Conservation (phyloP, 2,797 vertebrate genomes). For the Loriculus beryllinus region DNA sequence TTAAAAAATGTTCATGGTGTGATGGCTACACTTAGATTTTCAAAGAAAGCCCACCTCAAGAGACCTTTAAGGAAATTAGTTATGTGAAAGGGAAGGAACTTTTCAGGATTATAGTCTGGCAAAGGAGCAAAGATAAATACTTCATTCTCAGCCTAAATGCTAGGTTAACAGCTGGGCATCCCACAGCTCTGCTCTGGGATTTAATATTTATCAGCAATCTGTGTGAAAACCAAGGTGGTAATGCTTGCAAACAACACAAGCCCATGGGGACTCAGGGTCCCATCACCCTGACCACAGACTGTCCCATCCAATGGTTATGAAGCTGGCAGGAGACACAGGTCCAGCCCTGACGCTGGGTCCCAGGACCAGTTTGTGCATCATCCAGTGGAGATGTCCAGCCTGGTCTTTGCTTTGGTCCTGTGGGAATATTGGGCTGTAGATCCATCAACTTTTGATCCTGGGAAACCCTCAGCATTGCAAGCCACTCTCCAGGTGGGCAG, state of each 20-base stretch:
- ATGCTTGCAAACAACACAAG: background rate
- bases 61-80: background rate
- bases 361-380: background rate
- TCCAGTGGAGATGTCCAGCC: background rate
- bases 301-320: background rate
- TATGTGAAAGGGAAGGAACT: background rate
- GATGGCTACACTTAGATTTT: background rate
- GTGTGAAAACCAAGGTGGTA: background rate
- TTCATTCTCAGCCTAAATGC: background rate
- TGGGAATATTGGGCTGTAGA: background rate
- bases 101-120: background rate
- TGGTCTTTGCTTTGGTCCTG: background rate
- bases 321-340: background rate
- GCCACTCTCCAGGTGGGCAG: background rate
- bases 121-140: background rate
- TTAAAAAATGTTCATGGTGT: background rate
- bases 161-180: background rate
- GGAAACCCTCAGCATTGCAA: background rate
- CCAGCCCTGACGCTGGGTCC: background rate
- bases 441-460: background rate
- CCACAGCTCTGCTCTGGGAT: background rate
- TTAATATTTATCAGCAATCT: background rate
- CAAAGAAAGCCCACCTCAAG: background rate
- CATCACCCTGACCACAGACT: rapidly evolving
- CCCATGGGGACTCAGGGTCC: rapidly evolving